These are phyloP conservation scores for Platycheirus albimanus DNA, from an alignment of 2,888 invertebrate species.

Conservation along the genomic window DNA sequence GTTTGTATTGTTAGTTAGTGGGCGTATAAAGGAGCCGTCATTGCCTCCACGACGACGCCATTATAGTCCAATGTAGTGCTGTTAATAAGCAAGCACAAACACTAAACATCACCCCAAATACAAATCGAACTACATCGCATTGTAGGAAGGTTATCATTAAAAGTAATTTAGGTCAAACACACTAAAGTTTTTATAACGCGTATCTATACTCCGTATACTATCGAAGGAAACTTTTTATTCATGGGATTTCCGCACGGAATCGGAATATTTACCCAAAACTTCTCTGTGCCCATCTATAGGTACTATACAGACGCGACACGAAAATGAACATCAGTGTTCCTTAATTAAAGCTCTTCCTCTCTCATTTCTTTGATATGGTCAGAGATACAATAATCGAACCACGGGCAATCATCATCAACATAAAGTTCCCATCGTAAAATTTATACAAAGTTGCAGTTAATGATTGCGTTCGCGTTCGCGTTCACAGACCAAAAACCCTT, in stretches of 20 bases:
- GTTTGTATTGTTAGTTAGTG: conserved; percentile 35
- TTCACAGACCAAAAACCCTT: not conserved
- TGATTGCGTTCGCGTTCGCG: not conserved
- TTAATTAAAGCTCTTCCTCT: conserved; percentile 57
- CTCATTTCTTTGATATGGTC: not conserved
- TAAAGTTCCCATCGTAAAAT: conserved; percentile 41
- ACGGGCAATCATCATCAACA: conserved; percentile 49
- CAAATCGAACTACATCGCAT: conserved; percentile 12
- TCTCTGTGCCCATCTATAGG: too few relatives aligned
- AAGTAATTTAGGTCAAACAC: conserved; percentile 44
- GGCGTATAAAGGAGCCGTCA: conserved; percentile 45
- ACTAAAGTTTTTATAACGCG: conserved; percentile 55
- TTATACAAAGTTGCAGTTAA: conserved; percentile 32
- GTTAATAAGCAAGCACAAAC: conserved; percentile 49
- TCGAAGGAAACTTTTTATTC: conserved; percentile 56
- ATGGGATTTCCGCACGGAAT: conserved; percentile 29
- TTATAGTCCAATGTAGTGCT: conserved; percentile 37
- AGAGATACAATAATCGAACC: conserved; percentile 15
- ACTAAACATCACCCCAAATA: conserved; percentile 45
- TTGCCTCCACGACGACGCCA: too few relatives aligned
- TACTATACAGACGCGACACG: not conserved
- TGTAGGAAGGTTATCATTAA: conserved; percentile 50
- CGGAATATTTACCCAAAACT: conserved; percentile 15
- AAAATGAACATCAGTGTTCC: not conserved
- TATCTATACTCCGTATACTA: conserved; percentile 65